Conservation (phyloP, 2,113 vertebrate genomes). For the Sceloporus undulatus region DNA sequence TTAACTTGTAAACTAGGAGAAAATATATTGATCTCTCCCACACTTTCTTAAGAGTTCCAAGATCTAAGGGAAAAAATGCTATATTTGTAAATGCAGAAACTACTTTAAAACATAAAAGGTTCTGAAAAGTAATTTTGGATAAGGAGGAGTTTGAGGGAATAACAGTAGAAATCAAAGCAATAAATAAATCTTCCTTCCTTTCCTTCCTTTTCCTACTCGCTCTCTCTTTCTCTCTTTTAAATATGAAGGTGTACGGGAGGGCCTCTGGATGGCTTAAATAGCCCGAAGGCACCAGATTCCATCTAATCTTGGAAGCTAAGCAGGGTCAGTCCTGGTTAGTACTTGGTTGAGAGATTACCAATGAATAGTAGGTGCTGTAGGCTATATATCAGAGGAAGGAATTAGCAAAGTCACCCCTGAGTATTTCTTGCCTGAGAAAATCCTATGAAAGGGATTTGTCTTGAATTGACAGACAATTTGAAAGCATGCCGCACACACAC, state of each 20-base stretch:
- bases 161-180: conserved; percentile 19
- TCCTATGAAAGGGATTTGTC: too few species aligned
- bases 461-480: too few species aligned
- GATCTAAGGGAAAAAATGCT: conserved; percentile 6
- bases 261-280: too few species aligned
- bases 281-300: too few species aligned
- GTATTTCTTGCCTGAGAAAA: too few species aligned
- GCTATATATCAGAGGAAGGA: too few species aligned
- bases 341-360: too few species aligned
- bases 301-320: too few species aligned
- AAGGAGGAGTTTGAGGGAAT: not conserved
- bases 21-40: conserved; percentile 41
- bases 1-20: conserved; percentile 33
- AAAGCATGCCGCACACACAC: too few species aligned
- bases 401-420: too few species aligned
- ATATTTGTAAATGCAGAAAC: conserved; percentile 29
- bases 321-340: too few species aligned
- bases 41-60: not conserved
- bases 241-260: not conserved
- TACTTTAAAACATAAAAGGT: conserved; percentile 37
- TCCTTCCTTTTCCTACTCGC: not conserved
- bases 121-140: conserved; percentile 44
- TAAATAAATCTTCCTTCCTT: not conserved
- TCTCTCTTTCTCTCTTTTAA: not conserved
- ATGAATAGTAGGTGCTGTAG: too few species aligned